Base-by-base conservation (phyloP, 2,888 invertebrate genomes). In the Drosophila nigricruria region DNA sequence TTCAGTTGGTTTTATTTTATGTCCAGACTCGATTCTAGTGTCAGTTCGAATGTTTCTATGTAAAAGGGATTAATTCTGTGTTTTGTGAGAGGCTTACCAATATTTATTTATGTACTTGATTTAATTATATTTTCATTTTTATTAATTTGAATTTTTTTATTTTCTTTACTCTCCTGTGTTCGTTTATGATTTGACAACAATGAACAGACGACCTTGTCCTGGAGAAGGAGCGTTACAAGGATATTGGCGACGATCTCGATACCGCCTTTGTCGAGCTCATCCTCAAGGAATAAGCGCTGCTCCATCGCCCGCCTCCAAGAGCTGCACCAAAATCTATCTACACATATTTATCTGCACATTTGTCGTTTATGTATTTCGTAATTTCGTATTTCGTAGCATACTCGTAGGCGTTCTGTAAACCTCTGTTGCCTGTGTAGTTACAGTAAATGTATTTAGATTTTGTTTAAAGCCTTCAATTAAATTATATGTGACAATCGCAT, bases 211-310 rank as follows among this genome's bases (percentile, higher is more conserved):
- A 98, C 93, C 96, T 98, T 93, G 97, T 98, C 92, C 96, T 97
- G 94, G 97, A 97, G 94, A 99, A 99, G 96, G 99, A 99, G 95
- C 98, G 98, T 94, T 99, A 98, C 98, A 99, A 99, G 96, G 97
- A 97, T 94, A 99, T 99, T 95, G 98, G 98, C 95, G 99, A 99
- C 96, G 99, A 99, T 94, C 95, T 99, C 95, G 99, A 99, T 94
- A 97, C 97, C 93, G 99, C 99, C 93, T 99, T 99, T 95, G 98
- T 98, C 94, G 97, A 97, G 94, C 96, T 97, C 93, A 96, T 96
- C 94, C 95, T 96, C 94, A 95, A 95, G 93, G 95, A 95, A 94
- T 95, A 95, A 92, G 56, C 72, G 50, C 74, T 58, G 67, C 72
- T 61, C 56, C 56, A 34, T 38, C 66, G 76, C 84, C 81, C 64